phyloP scores from a whole-genome alignment of 1,140 invertebrate species.

The Aphis craccivora region DNA sequence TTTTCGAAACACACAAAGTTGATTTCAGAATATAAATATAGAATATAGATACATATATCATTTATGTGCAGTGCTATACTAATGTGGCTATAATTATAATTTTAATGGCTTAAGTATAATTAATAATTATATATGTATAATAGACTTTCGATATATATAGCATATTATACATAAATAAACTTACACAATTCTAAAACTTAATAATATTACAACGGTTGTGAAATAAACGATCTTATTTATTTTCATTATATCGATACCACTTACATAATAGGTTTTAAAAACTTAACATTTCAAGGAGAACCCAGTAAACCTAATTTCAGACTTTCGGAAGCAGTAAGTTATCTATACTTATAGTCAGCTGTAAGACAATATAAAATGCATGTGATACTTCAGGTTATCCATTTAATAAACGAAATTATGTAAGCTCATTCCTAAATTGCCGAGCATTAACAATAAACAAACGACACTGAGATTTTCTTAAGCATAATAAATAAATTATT shows the following conservation, averaged over 20 bases:
- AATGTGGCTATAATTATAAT: no score
- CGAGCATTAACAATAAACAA: background rate
- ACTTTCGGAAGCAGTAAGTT: background rate
- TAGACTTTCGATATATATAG: background rate
- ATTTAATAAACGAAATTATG: constrained; percentile 2
- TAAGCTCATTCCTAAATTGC: background rate
- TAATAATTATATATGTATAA: no score
- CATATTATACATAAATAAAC: background rate
- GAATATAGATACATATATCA: background rate
- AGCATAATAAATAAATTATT: background rate
- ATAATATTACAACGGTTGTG: background rate
- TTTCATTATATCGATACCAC: background rate
- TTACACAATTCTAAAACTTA: background rate
- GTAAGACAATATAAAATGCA: background rate
- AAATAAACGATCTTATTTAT: background rate
- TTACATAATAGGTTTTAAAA: background rate
- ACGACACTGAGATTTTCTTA: background rate
- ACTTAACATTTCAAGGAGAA: background rate
- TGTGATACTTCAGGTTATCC: background rate
- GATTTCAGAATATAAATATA: background rate
- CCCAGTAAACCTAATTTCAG: background rate
- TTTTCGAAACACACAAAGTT: background rate
- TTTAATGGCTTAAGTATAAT: no score
- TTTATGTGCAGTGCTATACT: background rate
- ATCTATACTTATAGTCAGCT: background rate